phyloP scores from a whole-genome alignment of 53 echinoderm and acorn worm genomes.

The Antedon mediterranea region DNA sequence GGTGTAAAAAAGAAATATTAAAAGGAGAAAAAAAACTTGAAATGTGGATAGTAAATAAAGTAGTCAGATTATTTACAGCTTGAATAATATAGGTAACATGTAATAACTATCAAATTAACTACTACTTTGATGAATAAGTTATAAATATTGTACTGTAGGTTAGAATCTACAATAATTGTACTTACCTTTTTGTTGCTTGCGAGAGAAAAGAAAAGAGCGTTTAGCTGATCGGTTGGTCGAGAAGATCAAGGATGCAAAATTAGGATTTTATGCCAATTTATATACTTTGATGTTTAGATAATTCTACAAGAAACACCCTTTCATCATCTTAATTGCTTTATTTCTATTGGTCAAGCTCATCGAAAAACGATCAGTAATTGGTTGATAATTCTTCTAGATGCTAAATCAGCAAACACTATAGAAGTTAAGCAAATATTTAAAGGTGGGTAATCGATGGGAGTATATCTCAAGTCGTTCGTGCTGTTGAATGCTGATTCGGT shows the following conservation, averaged over 20 bases:
- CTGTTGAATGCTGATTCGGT: neutral
- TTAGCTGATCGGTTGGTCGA: neutral
- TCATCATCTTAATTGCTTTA: neutral
- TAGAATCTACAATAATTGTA: neutral
- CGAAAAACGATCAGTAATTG: neutral
- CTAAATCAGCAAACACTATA: neutral
- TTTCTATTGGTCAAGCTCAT: neutral
- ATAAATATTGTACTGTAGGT: too few relatives aligned
- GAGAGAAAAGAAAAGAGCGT: neutral
- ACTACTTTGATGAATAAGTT: too few relatives aligned
- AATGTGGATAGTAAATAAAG: too few relatives aligned
- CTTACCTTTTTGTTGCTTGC: neutral
- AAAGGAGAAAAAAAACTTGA: too few relatives aligned
- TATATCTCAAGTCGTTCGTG: neutral
- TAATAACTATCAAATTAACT: too few relatives aligned
- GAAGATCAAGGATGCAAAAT: neutral
- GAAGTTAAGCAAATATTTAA: neutral
- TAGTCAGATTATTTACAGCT: too few relatives aligned
- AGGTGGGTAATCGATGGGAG: neutral
- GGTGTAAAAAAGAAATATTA: too few relatives aligned
- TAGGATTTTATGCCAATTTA: neutral
- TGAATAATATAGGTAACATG: too few relatives aligned
- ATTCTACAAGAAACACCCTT: neutral
- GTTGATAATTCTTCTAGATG: neutral
- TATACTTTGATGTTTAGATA: neutral